Conservation (phyloP, 2,113 vertebrate genomes). For the Chaenogobius annularis region DNA sequence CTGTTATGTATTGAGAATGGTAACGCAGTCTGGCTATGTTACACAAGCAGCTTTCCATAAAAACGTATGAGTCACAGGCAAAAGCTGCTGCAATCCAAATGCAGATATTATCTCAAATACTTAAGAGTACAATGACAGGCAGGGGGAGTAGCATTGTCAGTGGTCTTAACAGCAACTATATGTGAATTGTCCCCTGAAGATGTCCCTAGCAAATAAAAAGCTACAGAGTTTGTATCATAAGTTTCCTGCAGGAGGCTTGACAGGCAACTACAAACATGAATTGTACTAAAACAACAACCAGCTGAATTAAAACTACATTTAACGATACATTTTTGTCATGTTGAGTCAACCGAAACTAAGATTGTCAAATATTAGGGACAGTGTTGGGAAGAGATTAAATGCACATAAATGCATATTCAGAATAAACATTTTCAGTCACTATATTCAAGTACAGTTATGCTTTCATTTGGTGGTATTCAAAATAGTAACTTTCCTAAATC, state of each 20-base stretch:
- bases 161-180: conserved; percentile 4
- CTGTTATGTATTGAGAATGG: conserved; percentile 19
- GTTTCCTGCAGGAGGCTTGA: neutral
- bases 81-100: conserved; percentile 15
- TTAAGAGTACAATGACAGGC: conserved; percentile 16
- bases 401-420: too few species aligned
- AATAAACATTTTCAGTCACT: too few species aligned
- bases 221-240: neutral
- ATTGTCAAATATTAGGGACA: too few species aligned
- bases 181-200: neutral
- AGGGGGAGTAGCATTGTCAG: conserved; percentile 18
- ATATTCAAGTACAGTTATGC: too few species aligned
- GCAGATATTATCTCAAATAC: conserved; percentile 18
- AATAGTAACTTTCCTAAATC: too few species aligned
- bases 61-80: conserved; percentile 49
- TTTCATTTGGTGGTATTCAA: too few species aligned
- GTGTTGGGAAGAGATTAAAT: too few species aligned
- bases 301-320: too few species aligned
- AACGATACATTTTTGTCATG: neutral
- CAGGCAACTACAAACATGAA: too few species aligned
- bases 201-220: neutral
- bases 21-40: conserved; percentile 24
- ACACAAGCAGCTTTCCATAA: conserved; percentile 25
- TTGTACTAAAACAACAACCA: neutral
- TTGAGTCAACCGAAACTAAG: neutral